Base-by-base conservation (phyloP, 2,113 vertebrate species). In the Grus americana region DNA sequence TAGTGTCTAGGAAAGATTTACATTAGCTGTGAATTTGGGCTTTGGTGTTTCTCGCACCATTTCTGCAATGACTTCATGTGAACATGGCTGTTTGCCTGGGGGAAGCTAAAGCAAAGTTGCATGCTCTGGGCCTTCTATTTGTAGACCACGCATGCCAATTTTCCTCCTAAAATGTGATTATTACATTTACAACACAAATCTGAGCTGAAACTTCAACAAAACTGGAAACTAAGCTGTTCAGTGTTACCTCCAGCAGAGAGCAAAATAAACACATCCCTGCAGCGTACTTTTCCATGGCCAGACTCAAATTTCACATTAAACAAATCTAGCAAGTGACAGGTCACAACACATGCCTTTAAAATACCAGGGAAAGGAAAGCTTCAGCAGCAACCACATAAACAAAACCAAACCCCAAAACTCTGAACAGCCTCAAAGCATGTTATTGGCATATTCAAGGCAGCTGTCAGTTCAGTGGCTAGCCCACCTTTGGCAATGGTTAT, bases 261-360 rank as follows among this genome's bases (percentile, higher is more conserved):
- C 50, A 96, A 95, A 95, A 94, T 47, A 96, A 91, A 93, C 50
- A 55, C 70, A 17, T 74, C 74, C 84, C 81, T 80, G 74, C 84
- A 73, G 84, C 4, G 63, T 79, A 84, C 15, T 95, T 95, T 92
- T 85, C 62, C 36, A 59, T 6, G 55, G 42, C 38, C 85, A 80
- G 78, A 58, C 50, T 91, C 74, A 63, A 54, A 92, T 92, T 94
- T 92, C 94, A 90, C 55, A 78, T 90, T 63, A 88, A 95, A 86
- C 84, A 90, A 79, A 90, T 63, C 67, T 38, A 86, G 66, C 27
- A 47, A 95, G 74, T 49, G 89, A 88, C 91, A 86, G 85, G 86
- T 90, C 88, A 84, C 75, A 83, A 91, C 52, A 73, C 8, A 46
- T 24, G 74, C 74, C 59, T 94, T 90, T 68, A 79, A 83, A 95